Evolutionary conservation across 2,113 vertebrate genomes (phyloP).

Genomic region (Salvelinus alpinus): DNA sequence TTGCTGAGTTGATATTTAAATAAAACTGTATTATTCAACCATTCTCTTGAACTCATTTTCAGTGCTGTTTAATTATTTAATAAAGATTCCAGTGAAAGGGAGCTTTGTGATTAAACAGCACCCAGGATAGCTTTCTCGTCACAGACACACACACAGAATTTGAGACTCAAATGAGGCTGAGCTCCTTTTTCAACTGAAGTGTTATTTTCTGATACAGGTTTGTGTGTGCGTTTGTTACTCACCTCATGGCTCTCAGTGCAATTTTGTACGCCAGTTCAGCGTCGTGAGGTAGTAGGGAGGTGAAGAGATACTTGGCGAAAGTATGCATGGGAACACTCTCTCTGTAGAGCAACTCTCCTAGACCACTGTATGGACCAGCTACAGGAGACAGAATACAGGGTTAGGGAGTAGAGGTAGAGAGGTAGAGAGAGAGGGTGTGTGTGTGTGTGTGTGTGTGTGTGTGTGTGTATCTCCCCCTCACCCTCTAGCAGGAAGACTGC

Average conservation of each 20-base stretch:
- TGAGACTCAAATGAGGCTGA: not conserved
- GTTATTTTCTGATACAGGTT: not conserved
- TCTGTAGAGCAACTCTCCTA: constrained; percentile 92
- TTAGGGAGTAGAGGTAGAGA: not conserved
- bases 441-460: not conserved
- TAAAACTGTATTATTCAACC: constrained; percentile 62
- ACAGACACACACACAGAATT: not conserved
- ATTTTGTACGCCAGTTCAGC: constrained; percentile 95
- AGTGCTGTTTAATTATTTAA: constrained; percentile 72
- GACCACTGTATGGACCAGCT: constrained; percentile 96
- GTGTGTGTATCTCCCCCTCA: constrained; percentile 55
- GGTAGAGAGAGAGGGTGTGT: not conserved
- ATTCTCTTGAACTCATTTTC: constrained; percentile 62
- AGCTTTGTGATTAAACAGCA: constrained; percentile 71
- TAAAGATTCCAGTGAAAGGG: constrained; percentile 66
- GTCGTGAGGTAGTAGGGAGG: constrained; percentile 98
- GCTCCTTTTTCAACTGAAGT: not conserved
- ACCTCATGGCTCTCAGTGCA: constrained; percentile 99
- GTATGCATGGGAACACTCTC: constrained; percentile 99
- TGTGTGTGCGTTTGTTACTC: constrained; percentile 55
- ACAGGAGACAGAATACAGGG: constrained; percentile 40
- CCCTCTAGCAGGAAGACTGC: constrained; percentile 92
- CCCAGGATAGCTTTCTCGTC: constrained; percentile 45
- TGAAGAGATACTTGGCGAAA: constrained; percentile 99
- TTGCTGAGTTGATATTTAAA: too few species aligned